A percentile compares a stretch with the other conserved stretches of the same genome.
These are phyloP conservation scores for Campylomormyrus tamandua DNA, from an alignment of 2,113 vertebrate genomes.

Conservation along the genomic window DNA sequence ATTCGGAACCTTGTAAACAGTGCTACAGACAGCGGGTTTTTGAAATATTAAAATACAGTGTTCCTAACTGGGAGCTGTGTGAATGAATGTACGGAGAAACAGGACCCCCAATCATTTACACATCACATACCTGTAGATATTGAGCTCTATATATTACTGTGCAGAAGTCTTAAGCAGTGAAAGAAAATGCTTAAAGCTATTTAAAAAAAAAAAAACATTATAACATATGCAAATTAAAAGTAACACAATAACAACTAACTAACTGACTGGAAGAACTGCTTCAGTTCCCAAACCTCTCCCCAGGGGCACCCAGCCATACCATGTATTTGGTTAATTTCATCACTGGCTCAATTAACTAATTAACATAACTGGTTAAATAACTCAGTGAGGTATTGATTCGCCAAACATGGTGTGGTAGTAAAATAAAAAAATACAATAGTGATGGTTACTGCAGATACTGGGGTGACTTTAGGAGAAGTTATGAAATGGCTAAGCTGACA, in stretches of 20 bases:
- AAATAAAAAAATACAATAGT: not conserved
- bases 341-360: not conserved
- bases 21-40: not conserved
- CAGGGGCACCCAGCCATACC: not conserved
- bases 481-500: not conserved
- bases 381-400: not conserved
- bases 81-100: not conserved
- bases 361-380: not conserved
- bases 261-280: not conserved
- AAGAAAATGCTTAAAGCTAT: not conserved
- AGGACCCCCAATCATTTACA: not conserved
- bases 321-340: not conserved
- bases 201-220: not conserved
- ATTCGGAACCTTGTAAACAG: not conserved
- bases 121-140: not conserved
- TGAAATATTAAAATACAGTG: not conserved
- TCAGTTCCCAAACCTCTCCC: not conserved
- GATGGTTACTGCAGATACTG: not conserved
- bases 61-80: not conserved
- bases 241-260: not conserved
- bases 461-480: not conserved
- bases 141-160: not conserved
- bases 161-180: not conserved
- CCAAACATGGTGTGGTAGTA: not conserved
- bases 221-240: not conserved